These are phyloP conservation scores for Heterochromis multidens DNA, from an alignment of 2,113 vertebrate species.

Conservation along the genomic window DNA sequence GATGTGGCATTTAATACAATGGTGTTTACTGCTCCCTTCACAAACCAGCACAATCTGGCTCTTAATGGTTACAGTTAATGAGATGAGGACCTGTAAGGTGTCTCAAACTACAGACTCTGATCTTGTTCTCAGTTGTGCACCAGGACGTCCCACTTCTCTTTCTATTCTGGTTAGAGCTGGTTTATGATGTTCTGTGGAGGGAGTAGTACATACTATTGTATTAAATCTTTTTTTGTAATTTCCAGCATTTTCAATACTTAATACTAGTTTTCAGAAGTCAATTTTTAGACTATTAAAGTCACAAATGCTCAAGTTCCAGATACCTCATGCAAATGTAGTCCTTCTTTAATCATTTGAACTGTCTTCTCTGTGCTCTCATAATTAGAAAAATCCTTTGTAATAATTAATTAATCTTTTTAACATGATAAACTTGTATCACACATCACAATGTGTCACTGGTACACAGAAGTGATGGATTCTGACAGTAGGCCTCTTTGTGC, in stretches of 20 bases:
- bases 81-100: not conserved
- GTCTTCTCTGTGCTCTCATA: not conserved
- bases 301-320: not conserved
- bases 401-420: not conserved
- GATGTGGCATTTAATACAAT: not conserved
- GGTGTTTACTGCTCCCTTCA: rapidly evolving
- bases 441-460: not conserved
- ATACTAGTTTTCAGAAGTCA: not conserved
- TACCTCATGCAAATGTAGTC: not conserved
- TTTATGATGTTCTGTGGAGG: not conserved
- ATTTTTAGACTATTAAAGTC: no score
- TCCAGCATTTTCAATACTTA: not conserved
- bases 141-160: rapidly evolving
- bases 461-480: not conserved
- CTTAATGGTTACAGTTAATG: not conserved
- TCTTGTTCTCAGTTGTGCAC: not conserved
- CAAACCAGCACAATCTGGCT: not conserved
- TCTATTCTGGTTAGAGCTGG: not conserved
- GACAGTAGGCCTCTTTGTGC: not conserved
- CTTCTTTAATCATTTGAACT: not conserved
- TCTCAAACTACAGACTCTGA: rapidly evolving
- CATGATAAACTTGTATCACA: not conserved
- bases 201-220: not conserved
- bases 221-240: not conserved
- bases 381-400: not conserved